Evolutionary conservation across 2,797 vertebrate species (phyloP).

Genomic region (Potorous gilbertii): DNA sequence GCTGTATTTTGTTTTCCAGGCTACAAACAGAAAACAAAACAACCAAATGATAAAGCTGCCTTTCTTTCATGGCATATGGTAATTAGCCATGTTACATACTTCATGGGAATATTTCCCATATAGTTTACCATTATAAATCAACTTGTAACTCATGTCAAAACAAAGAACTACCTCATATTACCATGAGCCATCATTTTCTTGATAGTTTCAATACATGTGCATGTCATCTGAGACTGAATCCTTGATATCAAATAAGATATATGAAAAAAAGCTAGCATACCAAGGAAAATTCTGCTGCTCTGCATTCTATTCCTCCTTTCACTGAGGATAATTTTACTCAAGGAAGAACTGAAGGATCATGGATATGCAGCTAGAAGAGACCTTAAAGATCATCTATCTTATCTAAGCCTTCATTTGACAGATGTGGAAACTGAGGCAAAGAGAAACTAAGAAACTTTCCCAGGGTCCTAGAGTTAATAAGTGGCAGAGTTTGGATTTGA

Average conservation of each 20-base stretch:
- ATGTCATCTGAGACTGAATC: neutral
- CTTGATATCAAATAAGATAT: neutral
- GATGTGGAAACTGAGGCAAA: neutral
- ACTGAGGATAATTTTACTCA: neutral
- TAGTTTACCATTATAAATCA: neutral
- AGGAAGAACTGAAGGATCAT: neutral
- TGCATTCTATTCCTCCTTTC: neutral
- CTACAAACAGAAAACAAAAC: neutral
- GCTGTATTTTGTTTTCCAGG: neutral
- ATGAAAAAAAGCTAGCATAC: neutral
- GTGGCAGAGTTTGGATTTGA: neutral
- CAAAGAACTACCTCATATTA: neutral
- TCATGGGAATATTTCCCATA: neutral
- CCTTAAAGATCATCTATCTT: neutral
- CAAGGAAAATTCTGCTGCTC: neutral
- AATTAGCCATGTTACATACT: neutral
- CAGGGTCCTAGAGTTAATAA: neutral
- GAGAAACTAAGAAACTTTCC: neutral
- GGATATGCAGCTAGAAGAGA: neutral
- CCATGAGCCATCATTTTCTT: neutral
- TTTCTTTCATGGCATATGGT: neutral
- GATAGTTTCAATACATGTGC: neutral
- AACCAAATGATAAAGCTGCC: neutral
- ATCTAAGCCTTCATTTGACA: neutral
- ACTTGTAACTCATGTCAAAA: neutral